A percentile compares a stretch with the other conserved stretches of the same genome.
These are phyloP conservation scores for Dallia pectoralis DNA, from an alignment of 2,797 vertebrate species.

Conservation along the genomic window DNA sequence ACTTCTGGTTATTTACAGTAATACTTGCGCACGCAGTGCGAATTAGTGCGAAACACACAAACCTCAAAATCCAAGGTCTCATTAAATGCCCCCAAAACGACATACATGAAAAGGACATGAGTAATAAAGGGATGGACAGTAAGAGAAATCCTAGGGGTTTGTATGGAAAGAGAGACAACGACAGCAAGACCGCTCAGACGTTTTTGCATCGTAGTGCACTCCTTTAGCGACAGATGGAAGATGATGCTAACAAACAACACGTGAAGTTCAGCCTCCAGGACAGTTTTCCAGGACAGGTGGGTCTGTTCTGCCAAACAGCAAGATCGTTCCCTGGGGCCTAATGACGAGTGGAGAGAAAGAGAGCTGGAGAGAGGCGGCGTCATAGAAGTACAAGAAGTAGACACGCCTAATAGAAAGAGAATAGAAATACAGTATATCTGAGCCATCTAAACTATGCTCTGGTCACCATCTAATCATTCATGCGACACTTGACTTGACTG, in stretches of 20 bases:
- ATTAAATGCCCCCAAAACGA: neutral
- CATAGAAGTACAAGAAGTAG: neutral
- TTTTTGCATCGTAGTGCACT: constrained; percentile 17
- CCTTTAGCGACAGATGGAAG: constrained; percentile 23
- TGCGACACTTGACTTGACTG: neutral
- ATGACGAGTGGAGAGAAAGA: neutral
- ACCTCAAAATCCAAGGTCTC: neutral
- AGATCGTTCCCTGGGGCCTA: constrained; percentile 19
- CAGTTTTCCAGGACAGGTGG: constrained; percentile 36
- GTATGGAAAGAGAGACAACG: constrained; percentile 4
- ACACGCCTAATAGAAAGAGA: neutral
- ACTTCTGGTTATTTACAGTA: too few relatives aligned
- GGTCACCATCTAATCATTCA: neutral
- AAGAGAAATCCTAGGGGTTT: neutral
- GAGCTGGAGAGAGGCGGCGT: neutral
- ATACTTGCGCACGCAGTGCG: too few relatives aligned
- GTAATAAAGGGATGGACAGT: neutral
- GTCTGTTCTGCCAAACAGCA: constrained; percentile 14
- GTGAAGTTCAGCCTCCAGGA: constrained; percentile 5
- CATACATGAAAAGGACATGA: neutral
- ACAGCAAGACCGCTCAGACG: constrained; percentile 5
- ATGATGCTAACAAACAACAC: constrained; percentile 24
- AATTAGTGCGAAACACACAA: neutral
- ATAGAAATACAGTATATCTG: too few relatives aligned
- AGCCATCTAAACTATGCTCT: neutral